Evolutionary conservation across 2,113 vertebrate species (phyloP).

Genomic region (Ciconia boyciana): DNA sequence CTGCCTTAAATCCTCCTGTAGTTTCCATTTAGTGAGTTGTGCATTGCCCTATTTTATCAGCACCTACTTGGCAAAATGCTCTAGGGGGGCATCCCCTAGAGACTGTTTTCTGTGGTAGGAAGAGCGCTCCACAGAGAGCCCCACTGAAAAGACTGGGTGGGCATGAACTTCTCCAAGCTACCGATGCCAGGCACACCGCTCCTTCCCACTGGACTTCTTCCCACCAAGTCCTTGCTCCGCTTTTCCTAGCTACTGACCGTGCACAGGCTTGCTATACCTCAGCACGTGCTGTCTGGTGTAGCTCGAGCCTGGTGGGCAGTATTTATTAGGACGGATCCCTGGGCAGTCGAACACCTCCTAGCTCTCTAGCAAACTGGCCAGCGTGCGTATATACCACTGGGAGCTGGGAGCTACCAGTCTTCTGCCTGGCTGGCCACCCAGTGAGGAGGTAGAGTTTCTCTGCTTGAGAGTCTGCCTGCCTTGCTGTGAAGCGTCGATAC

Average conservation of each 20-base stretch:
- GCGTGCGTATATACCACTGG: accelerated
- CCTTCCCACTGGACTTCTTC: neutral
- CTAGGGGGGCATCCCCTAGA: too few species aligned
- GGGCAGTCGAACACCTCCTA: accelerated
- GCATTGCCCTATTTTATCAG: neutral
- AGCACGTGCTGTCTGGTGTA: accelerated
- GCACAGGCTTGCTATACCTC: neutral
- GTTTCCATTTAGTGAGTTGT: neutral
- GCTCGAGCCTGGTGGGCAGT: neutral
- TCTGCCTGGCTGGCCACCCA: neutral
- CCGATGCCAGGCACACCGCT: accelerated
- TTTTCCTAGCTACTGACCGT: neutral
- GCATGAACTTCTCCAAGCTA: neutral
- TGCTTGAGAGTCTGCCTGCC: neutral
- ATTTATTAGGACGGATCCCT: neutral
- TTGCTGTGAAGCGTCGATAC: accelerated
- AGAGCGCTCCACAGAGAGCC: neutral
- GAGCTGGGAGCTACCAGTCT: neutral
- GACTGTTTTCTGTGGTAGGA: neutral
- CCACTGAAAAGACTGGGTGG: neutral
- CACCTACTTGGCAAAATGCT: neutral
- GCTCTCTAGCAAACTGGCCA: neutral
- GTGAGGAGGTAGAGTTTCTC: neutral
- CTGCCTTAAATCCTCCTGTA: neutral
- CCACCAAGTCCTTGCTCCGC: neutral